phyloP scores from a whole-genome alignment of 2,797 vertebrate genomes.

The Propithecus deckenii region DNA sequence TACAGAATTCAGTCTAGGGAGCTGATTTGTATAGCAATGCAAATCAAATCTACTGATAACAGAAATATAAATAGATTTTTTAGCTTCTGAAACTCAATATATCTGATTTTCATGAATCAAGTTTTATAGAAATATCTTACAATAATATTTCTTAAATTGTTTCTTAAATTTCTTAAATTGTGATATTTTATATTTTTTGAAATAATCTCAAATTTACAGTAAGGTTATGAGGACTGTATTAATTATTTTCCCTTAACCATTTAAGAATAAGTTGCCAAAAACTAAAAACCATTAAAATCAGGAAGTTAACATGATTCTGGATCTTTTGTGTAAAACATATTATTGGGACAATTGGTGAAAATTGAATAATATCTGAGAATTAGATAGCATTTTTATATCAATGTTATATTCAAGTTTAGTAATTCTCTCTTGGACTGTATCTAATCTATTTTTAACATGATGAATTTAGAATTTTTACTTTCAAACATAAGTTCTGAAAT shows the following conservation, averaged over 20 bases:
- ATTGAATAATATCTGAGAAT: neutral
- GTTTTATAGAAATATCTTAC: neutral
- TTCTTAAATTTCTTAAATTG: too few relatives aligned
- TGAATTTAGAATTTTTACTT: neutral
- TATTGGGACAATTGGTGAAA: neutral
- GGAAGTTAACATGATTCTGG: neutral
- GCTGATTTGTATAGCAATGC: neutral
- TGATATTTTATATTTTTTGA: neutral
- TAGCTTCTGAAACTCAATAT: neutral
- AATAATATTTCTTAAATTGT: neutral
- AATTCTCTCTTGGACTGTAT: neutral
- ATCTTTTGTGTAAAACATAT: neutral
- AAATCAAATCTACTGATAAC: neutral
- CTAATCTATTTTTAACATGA: neutral
- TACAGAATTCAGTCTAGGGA: neutral
- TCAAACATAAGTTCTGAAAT: neutral
- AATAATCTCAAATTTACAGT: neutral
- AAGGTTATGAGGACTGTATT: neutral
- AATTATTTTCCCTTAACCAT: neutral
- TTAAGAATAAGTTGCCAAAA: neutral
- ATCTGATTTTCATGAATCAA: neutral
- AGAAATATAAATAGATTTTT: neutral
- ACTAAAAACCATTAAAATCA: neutral
- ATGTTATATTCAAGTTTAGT: neutral
- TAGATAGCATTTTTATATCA: neutral